phyloP scores from a whole-genome alignment of 2,113 vertebrate species.

The Neofelis nebulosa region DNA sequence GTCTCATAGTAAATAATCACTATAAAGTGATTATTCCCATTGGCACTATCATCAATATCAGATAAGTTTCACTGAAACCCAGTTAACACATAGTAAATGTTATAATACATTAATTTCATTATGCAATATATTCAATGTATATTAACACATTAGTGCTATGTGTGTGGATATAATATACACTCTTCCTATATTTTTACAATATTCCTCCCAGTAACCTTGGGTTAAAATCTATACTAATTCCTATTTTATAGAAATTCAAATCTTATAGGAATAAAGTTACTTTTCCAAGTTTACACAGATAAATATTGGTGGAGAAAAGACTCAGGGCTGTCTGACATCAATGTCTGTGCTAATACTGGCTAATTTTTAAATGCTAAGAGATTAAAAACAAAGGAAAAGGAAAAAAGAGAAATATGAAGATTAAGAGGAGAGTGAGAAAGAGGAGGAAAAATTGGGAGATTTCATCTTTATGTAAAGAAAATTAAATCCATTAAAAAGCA shows the following conservation, averaged over 20 bases:
- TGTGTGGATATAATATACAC: neutral
- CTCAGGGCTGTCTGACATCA: neutral
- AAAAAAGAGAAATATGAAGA: neutral
- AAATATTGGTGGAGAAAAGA: neutral
- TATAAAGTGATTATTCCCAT: neutral
- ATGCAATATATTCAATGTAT: neutral
- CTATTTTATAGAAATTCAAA: neutral
- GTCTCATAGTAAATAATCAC: neutral
- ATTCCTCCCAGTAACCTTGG: neutral
- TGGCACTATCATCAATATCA: neutral
- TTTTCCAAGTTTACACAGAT: neutral
- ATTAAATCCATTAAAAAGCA: neutral
- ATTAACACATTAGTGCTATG: neutral
- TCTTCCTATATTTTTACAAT: neutral
- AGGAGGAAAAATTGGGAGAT: neutral
- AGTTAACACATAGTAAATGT: neutral
- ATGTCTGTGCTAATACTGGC: neutral
- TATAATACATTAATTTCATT: neutral
- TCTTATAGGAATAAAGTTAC: neutral
- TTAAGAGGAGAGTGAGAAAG: neutral
- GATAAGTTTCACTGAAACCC: neutral
- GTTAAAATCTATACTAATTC: neutral
- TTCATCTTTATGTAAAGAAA: neutral
- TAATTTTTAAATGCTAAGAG: neutral
- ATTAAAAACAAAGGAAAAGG: neutral